These are phyloP conservation scores for Elgaria multicarinata DNA, from an alignment of 2,113 vertebrate species.

Conservation along the genomic window DNA sequence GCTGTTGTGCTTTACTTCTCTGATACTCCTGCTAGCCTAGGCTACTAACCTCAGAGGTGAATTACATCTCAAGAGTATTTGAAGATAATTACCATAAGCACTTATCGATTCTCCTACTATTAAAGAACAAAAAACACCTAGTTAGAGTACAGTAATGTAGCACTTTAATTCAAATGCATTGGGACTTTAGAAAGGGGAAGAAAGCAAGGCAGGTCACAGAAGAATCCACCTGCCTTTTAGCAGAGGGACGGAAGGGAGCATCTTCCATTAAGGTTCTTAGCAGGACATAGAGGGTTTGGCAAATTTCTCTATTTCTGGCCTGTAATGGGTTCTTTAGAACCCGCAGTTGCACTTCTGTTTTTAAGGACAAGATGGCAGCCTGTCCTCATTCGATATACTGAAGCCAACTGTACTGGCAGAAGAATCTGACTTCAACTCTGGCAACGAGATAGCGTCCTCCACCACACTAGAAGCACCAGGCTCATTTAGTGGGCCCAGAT, in stretches of 20 bases:
- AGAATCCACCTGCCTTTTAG: not conserved
- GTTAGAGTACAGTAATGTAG: not conserved
- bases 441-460: too few species aligned
- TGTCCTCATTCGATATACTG: too few species aligned
- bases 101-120: not conserved
- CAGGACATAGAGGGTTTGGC: not conserved
- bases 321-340: too few species aligned
- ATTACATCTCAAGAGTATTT: conserved; percentile 7
- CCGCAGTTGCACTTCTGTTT: too few species aligned
- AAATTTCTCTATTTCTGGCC: not conserved
- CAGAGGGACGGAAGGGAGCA: too few species aligned
- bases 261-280: not conserved
- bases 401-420: too few species aligned
- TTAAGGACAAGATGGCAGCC: too few species aligned
- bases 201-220: not conserved
- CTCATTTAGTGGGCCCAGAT: too few species aligned
- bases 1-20: not conserved
- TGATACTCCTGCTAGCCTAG: not conserved
- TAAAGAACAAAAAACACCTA: too few species aligned
- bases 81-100: not conserved
- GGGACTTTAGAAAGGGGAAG: not conserved
- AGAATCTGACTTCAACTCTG: too few species aligned
- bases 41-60: not conserved
- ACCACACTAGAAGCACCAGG: too few species aligned
- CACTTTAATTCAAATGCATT: not conserved